phyloP scores from a whole-genome alignment of 2,113 vertebrate species.

The Bubo scandiacus region DNA sequence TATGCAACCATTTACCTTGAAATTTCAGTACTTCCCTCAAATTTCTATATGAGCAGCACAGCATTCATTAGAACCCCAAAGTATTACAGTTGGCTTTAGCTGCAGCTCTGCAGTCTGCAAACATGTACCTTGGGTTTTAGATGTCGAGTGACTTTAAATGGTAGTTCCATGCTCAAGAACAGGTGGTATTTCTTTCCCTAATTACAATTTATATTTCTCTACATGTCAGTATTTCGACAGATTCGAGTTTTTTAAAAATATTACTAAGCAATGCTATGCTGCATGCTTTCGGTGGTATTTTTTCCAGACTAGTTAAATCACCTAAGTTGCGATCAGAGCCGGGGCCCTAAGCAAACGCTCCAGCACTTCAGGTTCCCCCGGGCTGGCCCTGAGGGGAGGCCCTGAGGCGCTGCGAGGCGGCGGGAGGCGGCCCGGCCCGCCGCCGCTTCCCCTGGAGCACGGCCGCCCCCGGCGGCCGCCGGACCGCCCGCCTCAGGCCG shows the following conservation, averaged over 20 bases:
- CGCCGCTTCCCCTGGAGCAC: background rate
- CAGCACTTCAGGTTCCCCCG: background rate
- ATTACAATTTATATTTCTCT: background rate
- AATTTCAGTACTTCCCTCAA: background rate
- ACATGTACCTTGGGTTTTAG: accelerated
- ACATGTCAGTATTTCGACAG: accelerated
- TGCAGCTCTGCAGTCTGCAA: background rate
- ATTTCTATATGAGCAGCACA: background rate
- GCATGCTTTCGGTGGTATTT: accelerated
- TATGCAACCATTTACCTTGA: background rate
- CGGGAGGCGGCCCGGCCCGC: background rate
- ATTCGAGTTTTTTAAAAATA: background rate
- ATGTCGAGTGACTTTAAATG: background rate
- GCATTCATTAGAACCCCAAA: accelerated
- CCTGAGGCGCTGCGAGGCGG: background rate
- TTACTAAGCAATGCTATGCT: no score
- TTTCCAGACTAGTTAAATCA: background rate
- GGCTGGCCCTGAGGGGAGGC: no score
- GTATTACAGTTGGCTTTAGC: accelerated
- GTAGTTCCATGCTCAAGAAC: accelerated
- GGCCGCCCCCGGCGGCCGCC: background rate
- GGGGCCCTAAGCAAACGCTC: accelerated
- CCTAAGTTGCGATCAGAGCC: accelerated
- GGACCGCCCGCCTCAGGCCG: no score
- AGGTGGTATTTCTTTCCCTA: background rate